Evolutionary conservation across 2,113 vertebrate species (phyloP), one percentile per base, ranked within the genome.

Genomic region (Poecilia latipinna): DNA sequence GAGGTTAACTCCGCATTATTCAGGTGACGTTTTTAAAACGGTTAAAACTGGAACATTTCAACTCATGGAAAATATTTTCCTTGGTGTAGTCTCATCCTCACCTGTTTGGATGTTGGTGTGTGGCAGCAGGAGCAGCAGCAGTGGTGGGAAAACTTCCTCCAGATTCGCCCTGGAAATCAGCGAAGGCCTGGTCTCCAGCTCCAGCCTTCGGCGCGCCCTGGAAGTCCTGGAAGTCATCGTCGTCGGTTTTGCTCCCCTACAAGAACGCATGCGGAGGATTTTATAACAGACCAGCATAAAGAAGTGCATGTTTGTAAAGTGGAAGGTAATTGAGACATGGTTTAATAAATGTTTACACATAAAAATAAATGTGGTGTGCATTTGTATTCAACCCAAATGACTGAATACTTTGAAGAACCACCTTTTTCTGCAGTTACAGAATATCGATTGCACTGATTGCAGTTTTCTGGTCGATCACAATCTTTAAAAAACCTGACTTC

Each of bases 151-250:
- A 94, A 70, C 92, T 91, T 85, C 93, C 88, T 15, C 93, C 82
- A 0, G 90, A 92, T 4, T 97, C 97, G 29, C 94, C 95, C 79
- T 97, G 95, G 89, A 99, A 99, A 82, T 98, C 96, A 39, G 93
- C 73, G 90, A 99, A 99, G 3, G 96, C 92, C 29, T 96, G 96
- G 71, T 98, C 97, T 42, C 95, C 94, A 4, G 92, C 90, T 72
- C 95, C 97, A 28, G 96, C 93, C 85, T 97, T 99, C 0, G 98
- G 97, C 54, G 97, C 98, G 87, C 99, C 98, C 91, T 99, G 98
- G 86, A 99, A 99, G 78, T 99, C 98, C 86, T 99, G 98, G 91
- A 99, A 99, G 84, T 99, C 98, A 10, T 99, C 98, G 4, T 99
- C 97, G 70, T 99, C 98, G 12, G 93, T 69, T 92, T 98, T 99